These are phyloP conservation scores for Mesochorus sp. DNA, from an alignment of 2,888 invertebrate genomes.

Conservation along the genomic window DNA sequence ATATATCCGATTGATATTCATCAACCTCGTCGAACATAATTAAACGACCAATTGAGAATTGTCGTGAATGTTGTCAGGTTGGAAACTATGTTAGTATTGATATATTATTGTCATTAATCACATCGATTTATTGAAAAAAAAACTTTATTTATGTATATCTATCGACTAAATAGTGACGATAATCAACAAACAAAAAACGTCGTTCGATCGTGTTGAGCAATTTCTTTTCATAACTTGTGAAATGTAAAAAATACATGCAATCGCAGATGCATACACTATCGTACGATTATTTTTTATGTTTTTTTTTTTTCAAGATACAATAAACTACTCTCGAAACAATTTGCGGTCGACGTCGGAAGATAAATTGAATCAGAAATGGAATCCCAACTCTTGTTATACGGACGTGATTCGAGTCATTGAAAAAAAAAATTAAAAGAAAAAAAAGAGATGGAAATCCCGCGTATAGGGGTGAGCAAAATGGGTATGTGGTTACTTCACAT, in stretches of 20 bases:
- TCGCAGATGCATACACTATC: background rate
- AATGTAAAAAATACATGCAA: slow-evolving; percentile 3
- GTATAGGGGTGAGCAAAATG: slow-evolving; percentile 27
- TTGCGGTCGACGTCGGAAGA: slow-evolving; percentile 28
- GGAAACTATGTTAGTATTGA: slow-evolving; percentile 6
- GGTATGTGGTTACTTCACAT: slow-evolving; percentile 44
- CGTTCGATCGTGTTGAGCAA: too few relatives aligned
- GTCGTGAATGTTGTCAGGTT: slow-evolving; percentile 30
- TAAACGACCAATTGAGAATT: slow-evolving; percentile 59
- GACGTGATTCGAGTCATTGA: slow-evolving; percentile 20
- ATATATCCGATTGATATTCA: slow-evolving; percentile 59
- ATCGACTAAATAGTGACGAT: background rate
- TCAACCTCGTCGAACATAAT: slow-evolving; percentile 55
- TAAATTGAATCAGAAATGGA: slow-evolving; percentile 41
- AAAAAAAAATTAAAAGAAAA: background rate
- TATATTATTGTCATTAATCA: background rate
- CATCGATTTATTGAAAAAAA: background rate
- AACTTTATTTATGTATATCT: background rate
- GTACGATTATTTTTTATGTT: background rate
- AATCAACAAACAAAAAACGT: background rate
- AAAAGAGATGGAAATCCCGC: background rate
- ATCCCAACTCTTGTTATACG: slow-evolving; percentile 10
- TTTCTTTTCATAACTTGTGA: too few relatives aligned
- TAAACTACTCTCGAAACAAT: slow-evolving; percentile 26
- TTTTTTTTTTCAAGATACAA: background rate